Evolutionary conservation across 2,888 invertebrate genomes (phyloP), one percentile per base, ranked within the genome.

Genomic region (Zonitis immaculata): DNA sequence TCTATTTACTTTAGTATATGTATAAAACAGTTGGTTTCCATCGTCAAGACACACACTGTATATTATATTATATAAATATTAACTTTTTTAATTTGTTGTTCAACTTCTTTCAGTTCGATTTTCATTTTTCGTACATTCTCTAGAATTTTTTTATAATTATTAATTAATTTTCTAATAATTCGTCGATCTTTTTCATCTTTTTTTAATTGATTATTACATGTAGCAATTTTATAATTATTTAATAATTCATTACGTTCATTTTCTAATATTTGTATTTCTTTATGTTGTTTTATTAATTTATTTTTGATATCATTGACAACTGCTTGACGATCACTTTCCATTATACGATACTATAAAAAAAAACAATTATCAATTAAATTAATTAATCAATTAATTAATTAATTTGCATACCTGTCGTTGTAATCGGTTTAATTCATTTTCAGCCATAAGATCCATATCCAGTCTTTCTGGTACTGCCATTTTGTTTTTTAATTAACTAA

Each of bases 261-360:
- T 60, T 81, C 80, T 28, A 88, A 75, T 7, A 79, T 80, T 18
- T 75, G 75, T 57, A 88, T 82, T 60, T 85, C 80, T 65, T 80
- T 82, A 63, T 81, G 77, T 70, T 87, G 85, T 70, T 83, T 83
- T 47, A 82, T 77, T 20, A 86, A 75, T 56, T 85, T 82, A 6
- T 84, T 81, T 63, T 83, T 83, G 20, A 84, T 84, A 67, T 88
- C 87, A 66, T 84, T 86, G 49, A 82, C 81, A 66, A 88, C 89
- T 0, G 84, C 81, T 9, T 82, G 78, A 1, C 89, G 79, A 71
- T 91, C 89, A 55, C 87, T 84, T 72, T 92, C 90, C 89, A 91
- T 90, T 62, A 90, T 87, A 14, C 90, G 80, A 70, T 87, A 88
- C 80, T 85, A 74, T 30, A 66, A 61, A 49, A 14, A 18, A 48